A percentile compares a stretch with the other conserved stretches of the same genome.
phyloP scores from a whole-genome alignment of 2,888 invertebrate genomes.

The Cheilosia pagana region DNA sequence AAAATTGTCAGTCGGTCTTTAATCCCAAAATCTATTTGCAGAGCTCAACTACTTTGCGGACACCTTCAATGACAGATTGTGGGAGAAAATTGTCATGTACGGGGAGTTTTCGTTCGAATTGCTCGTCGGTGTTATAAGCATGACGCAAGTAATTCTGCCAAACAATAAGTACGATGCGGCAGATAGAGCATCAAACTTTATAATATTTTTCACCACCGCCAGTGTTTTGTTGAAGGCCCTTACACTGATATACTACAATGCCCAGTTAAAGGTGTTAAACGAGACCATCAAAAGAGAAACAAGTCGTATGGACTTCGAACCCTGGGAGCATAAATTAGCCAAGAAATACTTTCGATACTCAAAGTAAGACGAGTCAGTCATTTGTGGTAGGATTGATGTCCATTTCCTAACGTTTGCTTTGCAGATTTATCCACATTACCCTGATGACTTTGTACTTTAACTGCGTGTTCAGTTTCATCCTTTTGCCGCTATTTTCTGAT shows the following conservation, averaged over 20 bases:
- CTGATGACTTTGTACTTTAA: slow-evolving; percentile 25
- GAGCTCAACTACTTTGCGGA: slow-evolving; percentile 42
- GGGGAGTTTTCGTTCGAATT: slow-evolving; percentile 13
- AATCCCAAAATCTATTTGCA: slow-evolving; percentile 9
- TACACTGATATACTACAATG: slow-evolving; percentile 17
- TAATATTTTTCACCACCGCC: slow-evolving; percentile 25
- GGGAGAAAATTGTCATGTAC: slow-evolving; percentile 22
- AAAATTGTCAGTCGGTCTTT: not conserved
- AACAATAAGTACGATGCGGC: slow-evolving; percentile 41
- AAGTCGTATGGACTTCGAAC: slow-evolving; percentile 3
- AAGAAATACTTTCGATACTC: slow-evolving; percentile 23
- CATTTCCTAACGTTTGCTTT: not conserved
- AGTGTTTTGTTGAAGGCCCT: slow-evolving; percentile 21
- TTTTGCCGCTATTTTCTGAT: slow-evolving; percentile 17
- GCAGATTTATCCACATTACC: slow-evolving; percentile 32
- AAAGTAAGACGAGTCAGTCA: slow-evolving; percentile 9
- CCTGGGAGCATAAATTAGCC: slow-evolving; percentile 36
- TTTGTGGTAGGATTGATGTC: not conserved
- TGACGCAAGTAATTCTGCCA: slow-evolving; percentile 7
- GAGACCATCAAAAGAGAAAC: slow-evolving; percentile 32
- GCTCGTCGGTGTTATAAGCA: not conserved
- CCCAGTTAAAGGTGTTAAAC: slow-evolving; percentile 17
- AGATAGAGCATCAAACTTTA: slow-evolving; percentile 33
- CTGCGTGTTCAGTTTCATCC: slow-evolving; percentile 15
- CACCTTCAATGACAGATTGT: not conserved